Conservation (phyloP, 37 sponge, comb jelly and placozoan species). For the Cladorhizidae sp. region DNA sequence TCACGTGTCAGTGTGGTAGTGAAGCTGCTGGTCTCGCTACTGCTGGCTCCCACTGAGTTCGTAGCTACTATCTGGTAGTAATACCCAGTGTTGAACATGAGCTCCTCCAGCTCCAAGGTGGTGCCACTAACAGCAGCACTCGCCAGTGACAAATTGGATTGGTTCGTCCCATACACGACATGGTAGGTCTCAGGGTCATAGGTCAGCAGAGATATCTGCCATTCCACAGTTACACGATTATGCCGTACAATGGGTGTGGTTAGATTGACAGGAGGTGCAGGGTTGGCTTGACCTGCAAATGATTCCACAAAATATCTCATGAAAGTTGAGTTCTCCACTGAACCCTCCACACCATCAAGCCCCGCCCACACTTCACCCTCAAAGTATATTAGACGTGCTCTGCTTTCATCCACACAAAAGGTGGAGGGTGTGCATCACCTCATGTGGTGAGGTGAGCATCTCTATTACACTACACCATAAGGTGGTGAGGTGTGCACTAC, state of each 20-base stretch:
- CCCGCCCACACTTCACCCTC: too few relatives aligned
- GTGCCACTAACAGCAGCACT: neutral
- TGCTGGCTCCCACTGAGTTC: constrained; percentile 30
- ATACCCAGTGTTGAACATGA: constrained; percentile 13
- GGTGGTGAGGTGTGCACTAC: too few relatives aligned
- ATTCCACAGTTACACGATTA: constrained; percentile 32
- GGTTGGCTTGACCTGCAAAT: constrained; percentile 9
- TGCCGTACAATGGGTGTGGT: constrained; percentile 10
- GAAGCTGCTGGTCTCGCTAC: constrained; percentile 10
- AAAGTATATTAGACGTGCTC: too few relatives aligned
- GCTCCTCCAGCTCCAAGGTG: constrained; percentile 25
- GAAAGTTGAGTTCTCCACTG: neutral
- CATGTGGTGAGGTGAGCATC: too few relatives aligned
- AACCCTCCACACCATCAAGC: too few relatives aligned
- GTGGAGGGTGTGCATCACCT: too few relatives aligned
- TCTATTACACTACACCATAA: too few relatives aligned
- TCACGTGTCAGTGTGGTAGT: constrained; percentile 5
- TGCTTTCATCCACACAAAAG: too few relatives aligned
- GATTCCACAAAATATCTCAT: neutral
- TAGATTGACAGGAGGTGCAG: neutral
- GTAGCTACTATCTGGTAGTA: constrained; percentile 30
- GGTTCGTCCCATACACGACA: constrained; percentile 18
- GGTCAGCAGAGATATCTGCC: constrained; percentile 23
- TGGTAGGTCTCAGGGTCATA: constrained; percentile 65
- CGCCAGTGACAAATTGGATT: neutral